These are phyloP conservation scores for Isichthys henryi DNA, from an alignment of 2,113 vertebrate species.

Conservation along the genomic window DNA sequence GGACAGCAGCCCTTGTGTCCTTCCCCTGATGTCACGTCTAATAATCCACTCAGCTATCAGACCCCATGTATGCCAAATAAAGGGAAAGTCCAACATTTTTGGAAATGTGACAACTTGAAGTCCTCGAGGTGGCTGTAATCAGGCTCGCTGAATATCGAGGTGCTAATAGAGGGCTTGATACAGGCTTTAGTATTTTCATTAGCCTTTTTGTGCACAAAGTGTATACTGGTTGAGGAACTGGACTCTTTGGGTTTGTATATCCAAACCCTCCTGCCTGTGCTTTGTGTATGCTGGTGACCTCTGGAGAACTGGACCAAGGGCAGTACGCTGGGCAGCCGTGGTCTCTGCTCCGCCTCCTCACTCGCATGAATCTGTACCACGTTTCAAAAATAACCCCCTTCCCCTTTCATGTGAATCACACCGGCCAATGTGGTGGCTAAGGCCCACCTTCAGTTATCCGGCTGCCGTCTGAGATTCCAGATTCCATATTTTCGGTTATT, in stretches of 20 bases:
- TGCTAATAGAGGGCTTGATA: neutral
- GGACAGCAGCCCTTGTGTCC: neutral
- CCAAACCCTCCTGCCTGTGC: neutral
- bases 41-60: neutral
- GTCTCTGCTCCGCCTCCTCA: conserved; percentile 6
- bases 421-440: neutral
- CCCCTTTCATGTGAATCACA: neutral
- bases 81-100: neutral
- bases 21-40: neutral
- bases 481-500: neutral
- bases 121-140: neutral
- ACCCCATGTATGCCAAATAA: neutral
- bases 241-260: conserved; percentile 13
- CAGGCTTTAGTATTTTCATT: neutral
- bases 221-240: conserved; percentile 23
- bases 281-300: conserved; percentile 7
- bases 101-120: neutral
- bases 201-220: neutral
- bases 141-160: neutral
- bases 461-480: neutral
- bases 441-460: neutral
- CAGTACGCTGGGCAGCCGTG: neutral
- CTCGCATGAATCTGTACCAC: neutral
- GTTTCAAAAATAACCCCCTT: conserved; percentile 7
- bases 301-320: conserved; percentile 11